Evolutionary conservation across 92 coral and sea anemone species (phyloP), one percentile per base, ranked within the genome.

Genomic region (Porites rus): DNA sequence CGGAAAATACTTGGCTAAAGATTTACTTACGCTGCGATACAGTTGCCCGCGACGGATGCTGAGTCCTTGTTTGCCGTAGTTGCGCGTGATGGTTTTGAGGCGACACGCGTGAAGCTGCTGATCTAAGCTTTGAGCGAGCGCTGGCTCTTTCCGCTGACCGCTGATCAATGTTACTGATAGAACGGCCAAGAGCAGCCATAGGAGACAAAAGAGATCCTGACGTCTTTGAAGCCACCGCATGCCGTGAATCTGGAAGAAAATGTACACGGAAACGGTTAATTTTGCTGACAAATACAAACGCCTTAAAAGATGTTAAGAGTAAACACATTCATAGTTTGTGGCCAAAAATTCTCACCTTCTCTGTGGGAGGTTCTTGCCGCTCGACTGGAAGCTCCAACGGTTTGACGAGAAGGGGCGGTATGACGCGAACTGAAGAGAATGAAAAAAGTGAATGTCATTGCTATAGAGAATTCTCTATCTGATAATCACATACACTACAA

Each of bases 141-240:
- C 66, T 88, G 90, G 98, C 99, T 77, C 98, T 90, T 54, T 96
- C 96, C 20, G 99, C 98, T 16, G 99, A 97, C 72, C 97, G 97
- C 59, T 93, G 88, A 80, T 97, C 99, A 53, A 97, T 97, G 84
- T 91, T 96, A 70, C 99, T 97, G 69, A 93, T 84, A 72, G 99
- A 97, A 61, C 99, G 98, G 69, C 99, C 99, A 51, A 92, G 89
- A 28, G 90, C 79, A 59, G 91, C 83, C 98, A 94, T 94, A 62
- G 98, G 96, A 65, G 94, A 87, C 19, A 94, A 88, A 51, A 86
- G 84, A 59, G 91, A 89, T 9, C 98, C 96, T 12, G 98, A 85
- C 21, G 92, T 68, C 71, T 88, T 92, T 68, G 95, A 82, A 21
- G 95, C 95, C 54, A 92, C 93, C 18, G 92, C 95, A 80, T 92